These are phyloP conservation scores for Odobenus rosmarus DNA, from an alignment of 2,113 vertebrate species.

Conservation along the genomic window DNA sequence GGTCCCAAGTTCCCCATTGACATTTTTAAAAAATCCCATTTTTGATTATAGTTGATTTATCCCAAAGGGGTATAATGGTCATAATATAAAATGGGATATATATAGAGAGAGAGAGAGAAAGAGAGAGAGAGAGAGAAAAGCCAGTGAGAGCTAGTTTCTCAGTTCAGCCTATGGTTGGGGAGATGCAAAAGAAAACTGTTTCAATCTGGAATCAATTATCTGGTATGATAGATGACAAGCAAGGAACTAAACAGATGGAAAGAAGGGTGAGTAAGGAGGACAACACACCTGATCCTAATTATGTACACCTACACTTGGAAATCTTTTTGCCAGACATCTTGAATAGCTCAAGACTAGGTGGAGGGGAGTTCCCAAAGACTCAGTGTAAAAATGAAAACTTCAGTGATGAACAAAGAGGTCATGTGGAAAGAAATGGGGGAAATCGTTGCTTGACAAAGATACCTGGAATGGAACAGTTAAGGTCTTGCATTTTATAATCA, in stretches of 20 bases:
- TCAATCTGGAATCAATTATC: conserved; percentile 66
- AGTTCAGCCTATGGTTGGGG: background rate
- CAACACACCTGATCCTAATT: conserved; percentile 69
- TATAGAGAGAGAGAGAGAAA: background rate
- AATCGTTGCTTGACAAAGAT: background rate
- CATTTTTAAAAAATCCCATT: background rate
- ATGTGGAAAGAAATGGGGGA: background rate
- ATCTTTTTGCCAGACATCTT: conserved; percentile 63
- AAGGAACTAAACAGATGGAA: conserved; percentile 61
- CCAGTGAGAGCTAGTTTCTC: conserved; percentile 16
- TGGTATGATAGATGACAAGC: conserved; percentile 51
- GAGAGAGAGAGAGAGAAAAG: background rate
- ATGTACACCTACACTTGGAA: conserved; percentile 42
- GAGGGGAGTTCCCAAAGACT: background rate
- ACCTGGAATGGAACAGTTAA: background rate
- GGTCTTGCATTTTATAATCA: background rate
- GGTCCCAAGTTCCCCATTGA: background rate
- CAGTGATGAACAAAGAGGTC: background rate
- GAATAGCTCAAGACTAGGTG: conserved; percentile 55
- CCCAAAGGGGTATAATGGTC: background rate
- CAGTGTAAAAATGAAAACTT: background rate
- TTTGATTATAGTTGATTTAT: conserved; percentile 44
- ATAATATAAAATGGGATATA: conserved; percentile 19
- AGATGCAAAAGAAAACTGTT: conserved; percentile 13
- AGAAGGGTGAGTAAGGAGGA: background rate